These are phyloP conservation scores for Falco cherrug DNA, from an alignment of 2,797 vertebrate species.

Conservation along the genomic window DNA sequence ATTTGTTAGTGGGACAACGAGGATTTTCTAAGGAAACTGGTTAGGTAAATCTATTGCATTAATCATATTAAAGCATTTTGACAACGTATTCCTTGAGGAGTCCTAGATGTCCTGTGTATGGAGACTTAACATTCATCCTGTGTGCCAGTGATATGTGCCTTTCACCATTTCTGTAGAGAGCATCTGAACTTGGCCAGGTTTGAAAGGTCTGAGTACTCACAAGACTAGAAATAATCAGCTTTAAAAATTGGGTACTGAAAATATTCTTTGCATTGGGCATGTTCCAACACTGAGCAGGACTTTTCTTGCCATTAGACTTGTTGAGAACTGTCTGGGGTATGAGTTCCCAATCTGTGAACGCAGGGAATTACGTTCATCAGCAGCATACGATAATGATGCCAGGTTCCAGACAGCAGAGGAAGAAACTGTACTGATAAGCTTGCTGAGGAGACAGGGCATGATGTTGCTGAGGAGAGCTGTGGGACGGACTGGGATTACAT, in stretches of 20 bases:
- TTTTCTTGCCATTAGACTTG: not conserved
- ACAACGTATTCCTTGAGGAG: not conserved
- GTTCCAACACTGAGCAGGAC: not conserved
- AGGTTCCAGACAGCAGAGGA: not conserved
- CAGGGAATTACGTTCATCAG: not conserved
- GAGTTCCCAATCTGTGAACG: not conserved
- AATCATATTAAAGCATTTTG: not conserved
- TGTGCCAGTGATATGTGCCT: not conserved
- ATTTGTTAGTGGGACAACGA: not conserved
- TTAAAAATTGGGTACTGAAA: not conserved
- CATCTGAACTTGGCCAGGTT: not conserved
- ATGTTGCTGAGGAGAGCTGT: not conserved
- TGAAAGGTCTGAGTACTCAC: not conserved
- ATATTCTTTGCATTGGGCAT: not conserved
- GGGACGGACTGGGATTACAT: not conserved
- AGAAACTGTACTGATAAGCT: not conserved
- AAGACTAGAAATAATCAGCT: not conserved
- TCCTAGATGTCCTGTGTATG: not conserved
- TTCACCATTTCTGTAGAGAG: not conserved
- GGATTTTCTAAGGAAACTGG: not conserved
- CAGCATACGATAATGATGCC: not conserved
- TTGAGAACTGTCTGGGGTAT: not conserved
- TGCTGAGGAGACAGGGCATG: not conserved
- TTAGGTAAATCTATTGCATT: not conserved
- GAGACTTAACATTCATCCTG: not conserved